These are phyloP conservation scores for Callipepla squamata DNA, from an alignment of 2,113 vertebrate species.

Conservation along the genomic window DNA sequence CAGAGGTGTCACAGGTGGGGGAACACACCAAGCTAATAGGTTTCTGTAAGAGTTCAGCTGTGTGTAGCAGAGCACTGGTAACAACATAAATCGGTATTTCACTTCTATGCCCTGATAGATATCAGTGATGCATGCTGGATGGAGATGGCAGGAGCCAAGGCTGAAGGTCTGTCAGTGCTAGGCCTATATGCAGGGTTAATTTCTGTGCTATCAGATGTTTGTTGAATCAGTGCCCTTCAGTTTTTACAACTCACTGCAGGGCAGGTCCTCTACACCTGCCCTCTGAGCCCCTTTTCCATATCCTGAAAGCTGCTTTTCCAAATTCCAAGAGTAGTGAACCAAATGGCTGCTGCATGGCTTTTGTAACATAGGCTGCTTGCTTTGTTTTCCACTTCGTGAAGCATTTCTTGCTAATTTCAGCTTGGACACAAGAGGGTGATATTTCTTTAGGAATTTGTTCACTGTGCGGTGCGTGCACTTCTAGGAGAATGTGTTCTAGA, in stretches of 20 bases:
- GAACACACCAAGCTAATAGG: background rate
- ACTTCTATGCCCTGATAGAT: background rate
- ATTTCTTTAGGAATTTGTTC: slow-evolving; percentile 30
- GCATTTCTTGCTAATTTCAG: background rate
- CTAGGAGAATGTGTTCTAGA: fast-evolving
- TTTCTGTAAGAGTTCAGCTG: background rate
- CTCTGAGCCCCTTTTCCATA: background rate
- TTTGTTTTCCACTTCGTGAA: background rate
- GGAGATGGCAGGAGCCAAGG: background rate
- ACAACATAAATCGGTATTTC: fast-evolving
- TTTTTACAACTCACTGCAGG: too few species aligned
- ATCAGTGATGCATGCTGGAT: fast-evolving
- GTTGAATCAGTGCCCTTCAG: background rate
- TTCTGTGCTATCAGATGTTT: background rate
- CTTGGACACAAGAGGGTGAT: slow-evolving; percentile 56
- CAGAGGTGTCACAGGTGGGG: fast-evolving
- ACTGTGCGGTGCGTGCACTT: fast-evolving
- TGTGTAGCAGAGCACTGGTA: background rate
- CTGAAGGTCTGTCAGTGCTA: too few species aligned
- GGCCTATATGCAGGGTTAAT: fast-evolving
- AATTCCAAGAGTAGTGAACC: fast-evolving
- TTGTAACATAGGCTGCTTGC: background rate
- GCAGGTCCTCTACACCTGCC: background rate
- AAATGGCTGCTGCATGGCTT: fast-evolving
- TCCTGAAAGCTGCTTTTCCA: background rate